A percentile compares a stretch with the other conserved stretches of the same genome.
Conservation (phyloP, 2,113 vertebrate genomes). For the Neodon shergylaensis region DNA sequence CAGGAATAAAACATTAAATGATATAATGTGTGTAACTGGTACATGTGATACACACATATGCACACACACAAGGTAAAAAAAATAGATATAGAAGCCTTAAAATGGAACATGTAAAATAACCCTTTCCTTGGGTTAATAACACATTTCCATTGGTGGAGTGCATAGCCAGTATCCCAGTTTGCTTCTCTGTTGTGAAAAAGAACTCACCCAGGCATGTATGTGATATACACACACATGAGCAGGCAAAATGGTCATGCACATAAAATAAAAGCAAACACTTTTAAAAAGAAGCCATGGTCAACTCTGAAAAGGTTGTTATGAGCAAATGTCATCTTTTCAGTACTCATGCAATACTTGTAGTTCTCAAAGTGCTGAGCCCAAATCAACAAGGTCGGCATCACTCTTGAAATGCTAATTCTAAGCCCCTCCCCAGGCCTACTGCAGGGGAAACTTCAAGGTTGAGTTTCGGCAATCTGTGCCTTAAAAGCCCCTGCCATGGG, state of each 20-base stretch:
- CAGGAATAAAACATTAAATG: not conserved
- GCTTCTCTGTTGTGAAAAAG: not conserved
- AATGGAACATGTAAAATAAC: not conserved
- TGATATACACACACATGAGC: not conserved
- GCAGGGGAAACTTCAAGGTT: not conserved
- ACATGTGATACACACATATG: not conserved
- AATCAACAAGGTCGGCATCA: not conserved
- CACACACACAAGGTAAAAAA: not conserved
- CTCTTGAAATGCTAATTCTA: not conserved
- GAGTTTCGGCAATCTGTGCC: not conserved
- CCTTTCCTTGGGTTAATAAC: not conserved
- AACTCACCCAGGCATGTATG: not conserved
- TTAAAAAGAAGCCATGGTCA: not conserved
- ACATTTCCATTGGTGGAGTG: not conserved
- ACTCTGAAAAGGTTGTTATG: not conserved
- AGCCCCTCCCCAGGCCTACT: not conserved
- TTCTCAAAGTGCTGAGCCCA: not conserved
- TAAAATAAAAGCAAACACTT: not conserved
- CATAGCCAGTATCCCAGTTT: not conserved
- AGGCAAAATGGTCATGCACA: not conserved
- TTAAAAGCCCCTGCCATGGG: not conserved
- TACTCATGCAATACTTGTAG: not conserved
- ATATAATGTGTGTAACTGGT: not conserved
- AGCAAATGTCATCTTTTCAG: not conserved
- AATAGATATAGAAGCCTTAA: not conserved